Evolutionary conservation across 2,797 vertebrate species (phyloP).

Genomic region (Tapirus indicus): DNA sequence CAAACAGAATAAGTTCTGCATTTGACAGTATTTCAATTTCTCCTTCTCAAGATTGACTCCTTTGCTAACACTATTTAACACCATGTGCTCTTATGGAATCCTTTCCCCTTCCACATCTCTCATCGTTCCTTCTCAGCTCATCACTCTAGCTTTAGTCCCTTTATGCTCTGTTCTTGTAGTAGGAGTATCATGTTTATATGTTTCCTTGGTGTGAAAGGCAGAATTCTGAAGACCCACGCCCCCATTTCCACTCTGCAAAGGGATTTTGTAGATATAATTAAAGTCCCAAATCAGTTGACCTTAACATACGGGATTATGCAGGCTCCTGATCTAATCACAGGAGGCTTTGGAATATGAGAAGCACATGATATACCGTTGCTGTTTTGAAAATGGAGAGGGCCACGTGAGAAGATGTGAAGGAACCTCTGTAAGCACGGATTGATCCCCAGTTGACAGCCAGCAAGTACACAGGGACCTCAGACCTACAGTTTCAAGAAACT

Average conservation of each 20-base stretch:
- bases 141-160: background rate
- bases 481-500: background rate
- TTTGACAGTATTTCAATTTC: background rate
- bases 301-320: background rate
- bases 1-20: background rate
- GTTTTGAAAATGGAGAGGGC: background rate
- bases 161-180: background rate
- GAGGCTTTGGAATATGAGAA: background rate
- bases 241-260: background rate
- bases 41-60: background rate
- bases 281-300: background rate
- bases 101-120: background rate
- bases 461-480: background rate
- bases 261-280: background rate
- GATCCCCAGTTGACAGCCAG: background rate
- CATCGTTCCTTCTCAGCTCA: background rate
- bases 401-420: background rate
- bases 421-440: background rate
- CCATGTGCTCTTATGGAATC: background rate
- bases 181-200: background rate
- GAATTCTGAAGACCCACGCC: background rate
- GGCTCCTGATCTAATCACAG: background rate
- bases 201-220: background rate
- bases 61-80: background rate
- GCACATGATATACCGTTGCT: background rate